Base-by-base conservation (phyloP, 1,140 invertebrate species). In the Potamilus streckersoni region DNA sequence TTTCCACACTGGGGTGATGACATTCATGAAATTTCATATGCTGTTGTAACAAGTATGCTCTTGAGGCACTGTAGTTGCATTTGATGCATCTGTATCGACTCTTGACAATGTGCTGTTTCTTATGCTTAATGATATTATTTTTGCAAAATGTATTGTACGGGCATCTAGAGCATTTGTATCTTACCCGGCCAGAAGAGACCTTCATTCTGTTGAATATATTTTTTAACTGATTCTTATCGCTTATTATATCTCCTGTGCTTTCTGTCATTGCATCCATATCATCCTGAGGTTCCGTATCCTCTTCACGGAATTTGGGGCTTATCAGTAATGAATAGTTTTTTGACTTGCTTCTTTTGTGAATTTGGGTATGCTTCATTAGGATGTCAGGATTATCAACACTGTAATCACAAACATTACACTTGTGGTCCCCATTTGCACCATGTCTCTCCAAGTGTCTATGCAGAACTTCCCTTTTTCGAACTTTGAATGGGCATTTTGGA, bases 51-150 rank as follows among this genome's bases (percentile, higher is more conserved):
- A 81, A 64, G 66, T 80, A 84, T 62, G 79, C 78, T 76, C 83
- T 74, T 80, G 74, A 57, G 71, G 62, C 27, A 76, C 60, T 49
- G 16, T 71, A 16, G 75, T 76, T 15, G 58, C 63, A 2, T 80
- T 80, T 20, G 85, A 82, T 75, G 75, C 86, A 86, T 59, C 79
- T 81, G 74, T 83, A 87, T 23, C 79, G 77, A 63, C 81, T 83
- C n/a, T 80, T 82, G 64, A 80, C 66, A 15, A 83, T 73, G 75
- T 87, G 85, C 68, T 85, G 82, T 55, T 81, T 72, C n/a, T 79
- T 76, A 71, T 87, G 85, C 67, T 85, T 85, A 0, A 85, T 68
- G 38, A 87, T 85, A 69, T 82, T 83, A 56, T 79, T 82, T 67
- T 83, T 85, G 49, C 80, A 83, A 38, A 79, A 80, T 11, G 84